Percentiles rank a stretch among this genome's conserved stretches.
These are phyloP conservation scores for Odontomyia ornata DNA, from an alignment of 2,888 invertebrate genomes.

Conservation along the genomic window DNA sequence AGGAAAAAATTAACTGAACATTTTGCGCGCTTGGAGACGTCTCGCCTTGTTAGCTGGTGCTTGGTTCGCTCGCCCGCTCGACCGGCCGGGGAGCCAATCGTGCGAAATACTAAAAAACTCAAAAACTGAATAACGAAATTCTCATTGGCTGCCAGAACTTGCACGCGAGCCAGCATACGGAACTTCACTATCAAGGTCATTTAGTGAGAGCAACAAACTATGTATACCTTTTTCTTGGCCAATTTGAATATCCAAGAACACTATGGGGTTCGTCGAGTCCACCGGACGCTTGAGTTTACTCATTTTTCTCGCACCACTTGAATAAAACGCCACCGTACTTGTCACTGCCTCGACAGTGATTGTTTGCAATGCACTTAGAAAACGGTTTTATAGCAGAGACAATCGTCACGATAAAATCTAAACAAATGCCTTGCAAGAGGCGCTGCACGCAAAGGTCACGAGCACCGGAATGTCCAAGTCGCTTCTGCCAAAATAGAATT, in stretches of 20 bases:
- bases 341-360: too few species aligned
- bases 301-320: conserved; percentile 44
- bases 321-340: neutral
- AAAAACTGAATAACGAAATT: too few species aligned
- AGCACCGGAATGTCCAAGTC: neutral
- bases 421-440: too few species aligned
- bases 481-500: neutral
- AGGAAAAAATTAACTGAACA: too few species aligned
- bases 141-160: too few species aligned
- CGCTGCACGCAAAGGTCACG: neutral
- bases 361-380: neutral
- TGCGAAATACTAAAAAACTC: too few species aligned
- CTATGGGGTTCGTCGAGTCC: conserved; percentile 68
- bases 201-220: conserved; percentile 11
- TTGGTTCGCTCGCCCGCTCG: too few species aligned
- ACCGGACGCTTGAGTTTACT: conserved; percentile 53
- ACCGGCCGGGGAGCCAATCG: too few species aligned
- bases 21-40: too few species aligned
- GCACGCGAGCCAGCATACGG: neutral
- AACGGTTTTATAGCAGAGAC: neutral
- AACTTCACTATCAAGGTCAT: neutral
- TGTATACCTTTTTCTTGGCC: conserved; percentile 72
- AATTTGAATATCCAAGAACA: conserved; percentile 76
- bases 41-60: too few species aligned
- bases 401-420: neutral